phyloP scores from a whole-genome alignment of 2,888 invertebrate species.

The Eugnorisma glareosa region DNA sequence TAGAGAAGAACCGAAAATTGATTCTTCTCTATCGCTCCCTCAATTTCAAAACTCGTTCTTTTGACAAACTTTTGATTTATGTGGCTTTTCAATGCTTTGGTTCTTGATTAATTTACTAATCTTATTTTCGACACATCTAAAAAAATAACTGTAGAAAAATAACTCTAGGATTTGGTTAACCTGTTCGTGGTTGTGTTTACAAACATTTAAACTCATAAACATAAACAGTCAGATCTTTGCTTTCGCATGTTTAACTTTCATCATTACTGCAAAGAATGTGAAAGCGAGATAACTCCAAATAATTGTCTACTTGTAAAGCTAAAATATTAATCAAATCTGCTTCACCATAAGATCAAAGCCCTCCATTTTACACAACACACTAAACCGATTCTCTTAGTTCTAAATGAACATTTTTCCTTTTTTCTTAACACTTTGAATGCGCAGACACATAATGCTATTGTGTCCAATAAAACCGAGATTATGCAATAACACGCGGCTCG shows the following conservation, averaged over 20 bases:
- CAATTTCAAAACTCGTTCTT: background rate
- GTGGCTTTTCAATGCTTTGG: background rate
- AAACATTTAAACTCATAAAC: background rate
- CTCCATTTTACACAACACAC: constrained; percentile 27
- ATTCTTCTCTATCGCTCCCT: background rate
- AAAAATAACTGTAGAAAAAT: background rate
- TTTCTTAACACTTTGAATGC: constrained; percentile 56
- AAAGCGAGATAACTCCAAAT: background rate
- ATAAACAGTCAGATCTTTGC: no score
- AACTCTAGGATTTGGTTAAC: background rate
- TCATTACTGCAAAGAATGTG: background rate
- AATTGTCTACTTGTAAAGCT: background rate
- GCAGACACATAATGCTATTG: constrained; percentile 65
- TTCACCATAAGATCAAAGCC: background rate
- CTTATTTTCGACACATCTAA: background rate
- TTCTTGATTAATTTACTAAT: background rate
- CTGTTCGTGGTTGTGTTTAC: background rate
- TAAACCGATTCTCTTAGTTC: constrained; percentile 42
- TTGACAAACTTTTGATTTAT: background rate
- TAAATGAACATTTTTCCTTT: constrained; percentile 57
- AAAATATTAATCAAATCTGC: constrained; percentile 1
- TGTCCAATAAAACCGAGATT: constrained; percentile 71
- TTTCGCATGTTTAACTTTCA: background rate
- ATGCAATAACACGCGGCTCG: constrained; percentile 73
- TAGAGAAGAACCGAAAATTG: background rate